Percentiles rank a stretch among this genome's conserved stretches.
Conservation (phyloP, 2,113 vertebrate genomes). For the Chaetops frenatus region DNA sequence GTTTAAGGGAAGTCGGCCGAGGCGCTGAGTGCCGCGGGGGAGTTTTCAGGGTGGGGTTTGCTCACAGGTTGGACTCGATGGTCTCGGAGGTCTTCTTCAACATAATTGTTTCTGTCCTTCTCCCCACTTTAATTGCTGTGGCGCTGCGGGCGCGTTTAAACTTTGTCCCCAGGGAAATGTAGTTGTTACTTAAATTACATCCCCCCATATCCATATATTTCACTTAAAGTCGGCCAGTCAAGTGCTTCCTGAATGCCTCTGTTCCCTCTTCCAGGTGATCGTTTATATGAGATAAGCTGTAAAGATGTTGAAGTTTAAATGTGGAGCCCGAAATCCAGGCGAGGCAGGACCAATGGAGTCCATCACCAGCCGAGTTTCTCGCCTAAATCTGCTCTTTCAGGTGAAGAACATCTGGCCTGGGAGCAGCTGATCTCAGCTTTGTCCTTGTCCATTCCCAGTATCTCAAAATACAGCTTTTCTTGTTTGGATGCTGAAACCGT, state of each 20-base stretch:
- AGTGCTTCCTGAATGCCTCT: neutral
- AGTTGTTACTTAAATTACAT: fast-evolving
- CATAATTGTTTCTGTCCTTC: neutral
- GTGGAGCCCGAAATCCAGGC: conserved; percentile 64
- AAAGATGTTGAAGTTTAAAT: conserved; percentile 94
- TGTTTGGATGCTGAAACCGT: fast-evolving
- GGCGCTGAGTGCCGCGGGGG: too few relatives aligned
- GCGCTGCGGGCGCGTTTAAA: fast-evolving
- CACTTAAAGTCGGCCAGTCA: neutral
- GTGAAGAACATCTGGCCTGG: conserved; percentile 49
- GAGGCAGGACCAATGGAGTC: conserved; percentile 70
- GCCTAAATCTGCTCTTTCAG: conserved; percentile 89
- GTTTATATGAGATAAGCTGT: neutral
- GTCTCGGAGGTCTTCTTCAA: neutral
- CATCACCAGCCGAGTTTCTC: conserved; percentile 81
- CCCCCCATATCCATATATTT: fast-evolving
- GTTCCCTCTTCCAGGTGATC: neutral
- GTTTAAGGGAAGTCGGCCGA: neutral
- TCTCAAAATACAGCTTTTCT: neutral
- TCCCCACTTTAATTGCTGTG: fast-evolving
- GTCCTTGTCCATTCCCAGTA: fast-evolving
- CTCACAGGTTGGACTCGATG: neutral
- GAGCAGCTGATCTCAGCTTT: fast-evolving
- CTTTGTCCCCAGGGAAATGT: fast-evolving
- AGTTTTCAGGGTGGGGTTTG: neutral